A percentile compares a stretch with the other conserved stretches of the same genome.
Evolutionary conservation across 2,888 invertebrate genomes (phyloP).

Genomic region (Cheilosia variabilis): DNA sequence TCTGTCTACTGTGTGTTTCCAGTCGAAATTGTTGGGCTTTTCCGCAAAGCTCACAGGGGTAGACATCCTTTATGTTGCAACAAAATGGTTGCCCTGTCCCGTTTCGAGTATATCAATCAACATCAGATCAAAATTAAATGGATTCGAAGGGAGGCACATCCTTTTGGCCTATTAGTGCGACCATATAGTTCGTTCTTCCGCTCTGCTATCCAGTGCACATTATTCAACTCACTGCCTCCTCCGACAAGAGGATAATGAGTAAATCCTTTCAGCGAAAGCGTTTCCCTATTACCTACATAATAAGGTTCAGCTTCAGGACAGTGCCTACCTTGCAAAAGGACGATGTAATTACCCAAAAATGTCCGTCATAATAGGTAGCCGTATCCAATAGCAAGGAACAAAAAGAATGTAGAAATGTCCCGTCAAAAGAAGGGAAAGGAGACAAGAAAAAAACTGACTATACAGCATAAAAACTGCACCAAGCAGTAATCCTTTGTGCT

Average conservation of each 20-base stretch:
- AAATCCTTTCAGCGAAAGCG: constrained; percentile 33
- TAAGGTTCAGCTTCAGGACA: constrained; percentile 17
- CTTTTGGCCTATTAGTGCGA: background rate
- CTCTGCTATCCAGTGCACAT: background rate
- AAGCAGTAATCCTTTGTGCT: constrained; percentile 43
- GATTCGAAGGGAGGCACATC: constrained; percentile 26
- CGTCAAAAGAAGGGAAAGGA: constrained; percentile 7
- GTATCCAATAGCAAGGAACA: background rate
- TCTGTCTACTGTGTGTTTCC: constrained; percentile 21
- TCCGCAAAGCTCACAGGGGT: constrained; percentile 7
- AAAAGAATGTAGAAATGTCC: background rate
- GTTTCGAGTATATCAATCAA: constrained; percentile 38
- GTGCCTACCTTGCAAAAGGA: constrained; percentile 33
- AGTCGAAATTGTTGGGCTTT: background rate
- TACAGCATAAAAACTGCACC: constrained; percentile 47
- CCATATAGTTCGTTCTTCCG: no score
- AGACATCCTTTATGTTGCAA: constrained; percentile 14
- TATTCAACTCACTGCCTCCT: background rate
- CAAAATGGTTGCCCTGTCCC: background rate
- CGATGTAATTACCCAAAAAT: constrained; percentile 48
- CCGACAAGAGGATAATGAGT: constrained; percentile 24
- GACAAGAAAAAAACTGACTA: constrained; percentile 25
- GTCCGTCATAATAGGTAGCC: background rate
- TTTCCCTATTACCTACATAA: constrained; percentile 14
- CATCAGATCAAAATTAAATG: constrained; percentile 56